Conservation (phyloP, 2,888 invertebrate species). For the Ditula angustiorana region DNA sequence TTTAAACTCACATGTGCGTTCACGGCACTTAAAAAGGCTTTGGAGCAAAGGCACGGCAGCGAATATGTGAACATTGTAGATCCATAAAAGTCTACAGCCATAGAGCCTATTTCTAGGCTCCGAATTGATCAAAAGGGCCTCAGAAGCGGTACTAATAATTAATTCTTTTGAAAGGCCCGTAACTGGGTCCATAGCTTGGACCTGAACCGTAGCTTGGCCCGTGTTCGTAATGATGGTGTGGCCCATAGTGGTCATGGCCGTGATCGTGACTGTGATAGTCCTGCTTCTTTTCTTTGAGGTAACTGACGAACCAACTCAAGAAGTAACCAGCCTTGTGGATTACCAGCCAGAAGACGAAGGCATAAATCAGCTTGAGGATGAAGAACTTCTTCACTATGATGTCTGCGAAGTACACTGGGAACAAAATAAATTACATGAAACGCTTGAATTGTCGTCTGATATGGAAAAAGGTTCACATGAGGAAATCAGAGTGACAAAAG, state of each 20-base stretch:
- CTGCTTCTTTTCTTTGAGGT: constrained; percentile 72
- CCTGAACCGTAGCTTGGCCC: constrained; percentile 53
- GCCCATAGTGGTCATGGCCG: constrained; percentile 49
- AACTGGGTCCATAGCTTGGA: constrained; percentile 37
- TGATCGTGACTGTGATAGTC: constrained; percentile 54
- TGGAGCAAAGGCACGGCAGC: no score
- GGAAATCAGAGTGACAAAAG: no score
- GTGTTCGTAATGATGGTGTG: constrained; percentile 50
- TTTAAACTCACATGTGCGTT: no score
- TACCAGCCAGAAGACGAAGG: constrained; percentile 73
- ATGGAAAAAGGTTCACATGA: no score
- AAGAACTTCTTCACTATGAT: constrained; percentile 76
- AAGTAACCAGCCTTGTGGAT: constrained; percentile 80
- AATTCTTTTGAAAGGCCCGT: constrained; percentile 53
- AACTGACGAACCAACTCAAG: constrained; percentile 74
- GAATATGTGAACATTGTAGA: no score
- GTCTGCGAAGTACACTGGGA: constrained; percentile 76
- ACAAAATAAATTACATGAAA: constrained; percentile 23
- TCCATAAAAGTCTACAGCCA: no score
- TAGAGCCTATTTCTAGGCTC: no score
- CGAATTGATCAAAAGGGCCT: no score
- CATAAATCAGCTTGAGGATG: constrained; percentile 74
- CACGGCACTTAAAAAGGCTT: no score
- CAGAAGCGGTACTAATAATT: constrained; percentile 42
- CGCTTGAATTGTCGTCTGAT: no score